These are phyloP conservation scores for Alces alces DNA, from an alignment of 2,113 vertebrate genomes.

Conservation along the genomic window DNA sequence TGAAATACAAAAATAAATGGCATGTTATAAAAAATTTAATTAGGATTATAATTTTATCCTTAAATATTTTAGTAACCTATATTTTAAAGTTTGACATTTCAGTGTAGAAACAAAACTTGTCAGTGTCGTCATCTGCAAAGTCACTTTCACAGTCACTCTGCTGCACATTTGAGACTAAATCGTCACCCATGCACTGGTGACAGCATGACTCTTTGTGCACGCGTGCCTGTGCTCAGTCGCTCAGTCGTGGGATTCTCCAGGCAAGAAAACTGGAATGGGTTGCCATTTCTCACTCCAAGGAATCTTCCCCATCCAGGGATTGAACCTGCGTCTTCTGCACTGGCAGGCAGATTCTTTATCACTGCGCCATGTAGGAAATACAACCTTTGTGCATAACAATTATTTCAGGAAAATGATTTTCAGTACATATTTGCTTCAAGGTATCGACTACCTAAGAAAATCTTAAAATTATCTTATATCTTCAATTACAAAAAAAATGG, in stretches of 20 bases:
- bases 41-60: not conserved
- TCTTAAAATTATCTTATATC: not conserved
- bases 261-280: not conserved
- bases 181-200: not conserved
- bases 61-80: not conserved
- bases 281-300: not conserved
- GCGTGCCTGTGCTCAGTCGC: not conserved
- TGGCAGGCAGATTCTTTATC: not conserved
- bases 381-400: not conserved
- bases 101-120: not conserved
- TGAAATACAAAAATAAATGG: not conserved
- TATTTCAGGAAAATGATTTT: not conserved
- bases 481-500: not conserved
- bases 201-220: not conserved
- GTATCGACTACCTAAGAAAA: not conserved
- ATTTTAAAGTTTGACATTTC: slow-evolving; percentile 11
- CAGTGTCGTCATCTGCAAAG: not conserved
- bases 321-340: not conserved
- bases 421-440: not conserved
- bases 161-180: not conserved
- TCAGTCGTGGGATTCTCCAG: not conserved
- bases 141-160: not conserved
- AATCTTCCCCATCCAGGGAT: not conserved
- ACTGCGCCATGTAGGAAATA: not conserved
- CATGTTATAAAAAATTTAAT: not conserved